Conservation (phyloP, 2,113 vertebrate species). For the Orcinus orca region DNA sequence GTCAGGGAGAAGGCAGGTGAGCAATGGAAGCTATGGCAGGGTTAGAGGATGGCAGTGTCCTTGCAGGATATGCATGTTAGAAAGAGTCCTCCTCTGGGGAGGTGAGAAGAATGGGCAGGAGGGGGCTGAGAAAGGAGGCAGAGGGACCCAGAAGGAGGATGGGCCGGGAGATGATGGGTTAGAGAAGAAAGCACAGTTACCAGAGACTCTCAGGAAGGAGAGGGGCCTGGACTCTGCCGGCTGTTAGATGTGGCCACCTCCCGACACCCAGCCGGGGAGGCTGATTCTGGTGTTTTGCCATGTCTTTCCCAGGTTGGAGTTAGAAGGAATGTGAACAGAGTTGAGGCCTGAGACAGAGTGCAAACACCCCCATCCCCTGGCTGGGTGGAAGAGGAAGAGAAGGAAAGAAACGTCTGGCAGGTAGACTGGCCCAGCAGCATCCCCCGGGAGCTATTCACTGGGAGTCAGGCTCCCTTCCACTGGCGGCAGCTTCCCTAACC, state of each 20-base stretch:
- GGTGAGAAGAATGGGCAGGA: not conserved
- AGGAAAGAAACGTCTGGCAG: not conserved
- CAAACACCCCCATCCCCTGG: not conserved
- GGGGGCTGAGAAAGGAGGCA: not conserved
- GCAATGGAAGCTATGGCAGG: not conserved
- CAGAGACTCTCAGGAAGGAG: too few relatives aligned
- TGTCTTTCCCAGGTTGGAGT: accelerated
- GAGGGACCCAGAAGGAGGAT: not conserved
- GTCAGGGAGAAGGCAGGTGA: not conserved
- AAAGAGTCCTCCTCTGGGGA: not conserved
- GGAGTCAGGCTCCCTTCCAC: not conserved
- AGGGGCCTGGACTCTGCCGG: not conserved
- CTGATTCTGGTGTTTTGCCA: not conserved
- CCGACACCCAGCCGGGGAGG: accelerated
- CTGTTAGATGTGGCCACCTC: accelerated
- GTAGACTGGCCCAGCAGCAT: too few relatives aligned
- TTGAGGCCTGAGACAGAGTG: not conserved
- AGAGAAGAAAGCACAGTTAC: not conserved
- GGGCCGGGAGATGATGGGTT: accelerated
- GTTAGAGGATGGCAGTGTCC: accelerated
- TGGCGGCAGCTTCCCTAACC: not conserved
- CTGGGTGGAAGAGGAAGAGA: not conserved
- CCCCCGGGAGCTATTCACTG: accelerated
- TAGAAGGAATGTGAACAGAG: not conserved
- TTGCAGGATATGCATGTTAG: accelerated